Evolutionary conservation across 92 coral and sea anemone genomes (phyloP), one percentile per base, ranked within the genome.

Genomic region (Parazoanthus swiftii): DNA sequence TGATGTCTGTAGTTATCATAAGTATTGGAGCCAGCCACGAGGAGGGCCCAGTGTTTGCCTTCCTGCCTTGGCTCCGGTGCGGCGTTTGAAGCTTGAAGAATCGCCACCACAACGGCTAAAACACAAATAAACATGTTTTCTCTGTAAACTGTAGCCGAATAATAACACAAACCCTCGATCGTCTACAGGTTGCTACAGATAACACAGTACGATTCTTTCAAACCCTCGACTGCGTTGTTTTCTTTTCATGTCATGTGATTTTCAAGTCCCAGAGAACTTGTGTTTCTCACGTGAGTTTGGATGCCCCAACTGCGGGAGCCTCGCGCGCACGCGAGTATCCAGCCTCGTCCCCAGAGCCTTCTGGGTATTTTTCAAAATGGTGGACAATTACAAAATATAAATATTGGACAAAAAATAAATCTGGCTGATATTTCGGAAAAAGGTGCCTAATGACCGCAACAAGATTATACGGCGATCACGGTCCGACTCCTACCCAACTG

Each of bases 1-100:
- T 96, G 98, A 75, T 96, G 98, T 8, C 98, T 82, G 89, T 96
- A 96, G 88, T 96, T 96, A 3, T 74, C 93, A 92, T 96, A 96
- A 51, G 91, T 68, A 44, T 77, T 90, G 1, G 98, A 96, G 5
- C 98, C 98, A 21, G 98, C 98, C 1, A 93, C 94, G 2, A 96
- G 85, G 35, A 96, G 87, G 8, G 92, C 98, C 98, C 98, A 96
- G 48, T 95, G 98, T 86, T 95, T 96, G 15, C 92, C 92, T 74
- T 93, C 91, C 37, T 74, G 78, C 56, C 26, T 72, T 8, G 51
- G 56, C 68, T 33, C 36, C 3, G 81, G 46, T 25, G 63, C 43
- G 14, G 78, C 63, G 46, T 43, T 48, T 66, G 63, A 35, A 46
- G 70, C 79, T 44, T 84, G 87, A 84, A 36, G 42, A 44, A 84